phyloP scores from a whole-genome alignment of 2,113 vertebrate species.

The Bucco capensis region DNA sequence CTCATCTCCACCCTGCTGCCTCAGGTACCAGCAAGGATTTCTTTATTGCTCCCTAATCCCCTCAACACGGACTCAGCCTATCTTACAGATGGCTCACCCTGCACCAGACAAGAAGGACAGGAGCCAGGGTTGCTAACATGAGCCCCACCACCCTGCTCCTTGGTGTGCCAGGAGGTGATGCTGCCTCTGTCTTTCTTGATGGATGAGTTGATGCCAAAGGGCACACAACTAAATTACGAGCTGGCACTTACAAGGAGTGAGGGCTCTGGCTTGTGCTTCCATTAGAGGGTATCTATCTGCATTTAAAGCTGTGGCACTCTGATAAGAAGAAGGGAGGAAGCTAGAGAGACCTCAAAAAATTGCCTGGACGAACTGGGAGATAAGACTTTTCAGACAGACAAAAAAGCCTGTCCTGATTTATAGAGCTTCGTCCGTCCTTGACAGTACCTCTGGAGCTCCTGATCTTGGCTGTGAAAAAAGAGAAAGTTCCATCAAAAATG shows the following conservation, averaged over 20 bases:
- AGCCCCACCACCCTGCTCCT: not conserved
- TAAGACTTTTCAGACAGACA: constrained; percentile 70
- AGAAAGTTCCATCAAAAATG: constrained; percentile 61
- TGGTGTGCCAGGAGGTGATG: not conserved
- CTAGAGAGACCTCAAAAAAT: constrained; percentile 65
- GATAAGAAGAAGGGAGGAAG: constrained; percentile 67
- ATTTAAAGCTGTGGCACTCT: constrained; percentile 70
- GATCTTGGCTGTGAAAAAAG: constrained; percentile 16
- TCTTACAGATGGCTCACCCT: not conserved
- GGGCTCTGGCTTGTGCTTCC: constrained; percentile 64
- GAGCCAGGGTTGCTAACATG: not conserved
- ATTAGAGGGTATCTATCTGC: constrained; percentile 68
- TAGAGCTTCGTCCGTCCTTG: constrained; percentile 64
- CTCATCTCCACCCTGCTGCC: not conserved
- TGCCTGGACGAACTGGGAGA: constrained; percentile 63
- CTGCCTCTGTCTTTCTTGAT: not conserved
- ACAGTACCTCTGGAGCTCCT: constrained; percentile 58
- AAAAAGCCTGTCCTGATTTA: constrained; percentile 70
- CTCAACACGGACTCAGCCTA: not conserved
- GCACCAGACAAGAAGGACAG: fast-evolving
- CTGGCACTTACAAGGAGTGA: constrained; percentile 52
- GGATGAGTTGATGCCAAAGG: constrained; percentile 50
- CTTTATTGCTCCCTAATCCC: not conserved
- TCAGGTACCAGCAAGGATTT: not conserved
- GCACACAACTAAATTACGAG: constrained; percentile 60